phyloP scores from a whole-genome alignment of 2,888 invertebrate genomes.

The Acrocera orbiculus region DNA sequence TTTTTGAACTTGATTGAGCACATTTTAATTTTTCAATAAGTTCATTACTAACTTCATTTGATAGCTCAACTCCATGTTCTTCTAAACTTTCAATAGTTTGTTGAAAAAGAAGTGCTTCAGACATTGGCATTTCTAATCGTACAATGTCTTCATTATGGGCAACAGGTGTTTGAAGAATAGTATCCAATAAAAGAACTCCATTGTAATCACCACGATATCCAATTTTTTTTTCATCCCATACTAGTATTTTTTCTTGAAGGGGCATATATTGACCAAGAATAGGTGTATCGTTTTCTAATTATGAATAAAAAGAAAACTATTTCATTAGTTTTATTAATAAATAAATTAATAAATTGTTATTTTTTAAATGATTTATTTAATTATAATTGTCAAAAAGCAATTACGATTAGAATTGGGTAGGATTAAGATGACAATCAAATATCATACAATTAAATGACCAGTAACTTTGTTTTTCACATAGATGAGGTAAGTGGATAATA shows the following conservation, averaged over 20 bases:
- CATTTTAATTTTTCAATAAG: slow-evolving; percentile 55
- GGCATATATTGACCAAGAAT: slow-evolving; percentile 56
- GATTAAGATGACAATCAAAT: too few species aligned
- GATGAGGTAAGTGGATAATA: too few species aligned
- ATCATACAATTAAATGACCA: too few species aligned
- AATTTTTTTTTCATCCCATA: slow-evolving; percentile 64
- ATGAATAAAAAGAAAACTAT: too few species aligned
- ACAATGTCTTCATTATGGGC: slow-evolving; percentile 58
- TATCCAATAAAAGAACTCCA: slow-evolving; percentile 75
- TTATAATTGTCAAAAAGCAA: too few species aligned
- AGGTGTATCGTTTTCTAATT: slow-evolving; percentile 39
- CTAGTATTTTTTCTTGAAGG: slow-evolving; percentile 65
- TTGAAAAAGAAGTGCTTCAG: slow-evolving; percentile 72
- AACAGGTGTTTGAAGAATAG: slow-evolving; percentile 70
- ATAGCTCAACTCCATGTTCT: slow-evolving; percentile 55
- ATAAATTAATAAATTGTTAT: too few species aligned
- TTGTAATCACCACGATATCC: slow-evolving; percentile 81
- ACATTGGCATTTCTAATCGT: slow-evolving; percentile 67
- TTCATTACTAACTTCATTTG: slow-evolving; percentile 60
- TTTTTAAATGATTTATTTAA: too few species aligned
- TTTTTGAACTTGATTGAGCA: slow-evolving; percentile 53
- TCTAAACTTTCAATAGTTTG: slow-evolving; percentile 62
- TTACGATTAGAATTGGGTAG: too few species aligned
- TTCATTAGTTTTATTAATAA: too few species aligned
- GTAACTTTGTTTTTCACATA: too few species aligned